Base-by-base conservation (phyloP, 2,888 invertebrate species). In the Cloeon dipterum region DNA sequence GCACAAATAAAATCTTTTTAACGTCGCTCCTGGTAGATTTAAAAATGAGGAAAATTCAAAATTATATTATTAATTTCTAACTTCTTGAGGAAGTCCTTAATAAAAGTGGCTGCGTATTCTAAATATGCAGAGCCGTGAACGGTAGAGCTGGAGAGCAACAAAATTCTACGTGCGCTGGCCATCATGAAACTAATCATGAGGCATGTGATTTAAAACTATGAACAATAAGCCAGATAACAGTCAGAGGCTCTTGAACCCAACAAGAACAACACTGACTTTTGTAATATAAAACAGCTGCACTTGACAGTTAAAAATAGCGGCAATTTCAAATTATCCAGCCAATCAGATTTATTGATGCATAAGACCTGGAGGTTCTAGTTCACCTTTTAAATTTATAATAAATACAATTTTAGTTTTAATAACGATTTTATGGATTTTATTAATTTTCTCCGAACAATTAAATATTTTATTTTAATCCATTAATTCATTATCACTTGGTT, bases 1-100 rank as follows among this genome's bases (percentile, higher is more conserved):
- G 81, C 20, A 82, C 57, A 53, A 82, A 82, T 7, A 79, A 52
- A 34, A 82, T 51, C 32, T 68, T 66, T 29, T 58, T 59, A 0
- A 74, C 68, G 45, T 66, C 62, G 47, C 68, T 68, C 43, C 77
- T 78, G 53, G 32, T 33, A 16, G 32, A 38, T 26, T 23, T 23
- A 23, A 10, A 23, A 23, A n/a, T 13, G n/a, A 3, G 11, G 14
- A n/a, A 13, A 35, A 20, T 18, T 17, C 18, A 26, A 17, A 35
- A 26, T 13, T 34, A 39, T 7, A 16, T 17, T 17, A 26, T 26
- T 20, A 20, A 39, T 32, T 52, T 20, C 63, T 60, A 60, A 73
- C 74, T 59, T 65, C 43, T 57, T 52, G 29, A 76, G 58, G 39
- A 76, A 61, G 29, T 59, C 54, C 35, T 61, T 63, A 41, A 78